Evolutionary conservation across 2,113 vertebrate genomes (phyloP), one percentile per base, ranked within the genome.

Genomic region (Limanda limanda): DNA sequence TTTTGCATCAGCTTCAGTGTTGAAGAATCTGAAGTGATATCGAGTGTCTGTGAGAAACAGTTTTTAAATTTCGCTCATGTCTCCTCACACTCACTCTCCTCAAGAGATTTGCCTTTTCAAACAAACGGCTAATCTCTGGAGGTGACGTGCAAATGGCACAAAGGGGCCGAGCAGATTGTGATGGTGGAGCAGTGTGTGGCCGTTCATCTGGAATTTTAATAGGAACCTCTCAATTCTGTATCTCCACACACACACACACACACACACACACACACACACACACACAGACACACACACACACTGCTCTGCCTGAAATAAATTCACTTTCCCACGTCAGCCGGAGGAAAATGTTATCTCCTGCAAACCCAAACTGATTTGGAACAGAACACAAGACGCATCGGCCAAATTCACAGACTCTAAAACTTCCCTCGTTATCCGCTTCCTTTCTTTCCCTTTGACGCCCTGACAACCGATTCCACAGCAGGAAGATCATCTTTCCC

Each of bases 201-300:
- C 27, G 27, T 59, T 71, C 65, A 17, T 74, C 73, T 62, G 57
- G 88, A 91, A 89, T 87, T 72, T 82, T 70, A 82, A 89, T 81
- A 17, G 24, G 61, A 59, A 24, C 64, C 76, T 11, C 8, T 51
- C 4, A 8, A 31, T 31, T 31, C 27, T 31, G 1, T 31, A 31
- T 31, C 0, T 31, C 1, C 52, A 45, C 27, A 35, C 54, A 47
- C 45, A 47, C 45, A 5, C 14, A 47, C 45, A 47, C 45, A 47
- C 45, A 47, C 45, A 47, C 45, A 47, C 42, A 13, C 8, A 55
- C 4, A 8, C 24, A 24, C 45, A 40, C 61, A 48, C 27, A 2
- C 52, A 45, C 23, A 37, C 59, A 48, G 15, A 48, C 45, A 6
- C 15, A 48, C 45, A 48, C 45, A 48, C 45, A 48, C 45, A 48